Evolutionary conservation across 2,888 invertebrate species (phyloP).

Genomic region (Eilema sororculum): DNA sequence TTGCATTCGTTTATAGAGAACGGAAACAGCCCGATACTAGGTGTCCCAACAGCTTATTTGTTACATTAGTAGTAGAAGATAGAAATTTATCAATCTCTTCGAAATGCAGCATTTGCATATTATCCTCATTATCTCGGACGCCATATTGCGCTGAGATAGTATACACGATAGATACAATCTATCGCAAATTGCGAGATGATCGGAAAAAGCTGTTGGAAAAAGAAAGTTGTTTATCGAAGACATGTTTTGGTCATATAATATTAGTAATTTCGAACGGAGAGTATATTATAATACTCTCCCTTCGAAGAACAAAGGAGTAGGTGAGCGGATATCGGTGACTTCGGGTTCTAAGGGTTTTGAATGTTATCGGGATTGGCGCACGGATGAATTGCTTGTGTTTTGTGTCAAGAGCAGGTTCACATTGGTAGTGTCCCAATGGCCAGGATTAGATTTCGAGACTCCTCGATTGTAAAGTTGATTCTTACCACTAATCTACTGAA

Average conservation of each 20-base stretch:
- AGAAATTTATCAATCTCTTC: background rate
- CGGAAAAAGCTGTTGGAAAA: constrained; percentile 1
- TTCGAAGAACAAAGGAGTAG: background rate
- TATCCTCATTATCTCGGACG: background rate
- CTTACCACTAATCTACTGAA: too few species aligned
- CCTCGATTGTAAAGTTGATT: too few species aligned
- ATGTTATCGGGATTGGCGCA: background rate
- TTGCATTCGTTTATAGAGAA: too few species aligned
- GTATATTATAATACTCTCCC: too few species aligned
- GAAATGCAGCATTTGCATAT: background rate
- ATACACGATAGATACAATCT: background rate
- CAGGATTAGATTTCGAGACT: too few species aligned
- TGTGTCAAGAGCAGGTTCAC: too few species aligned
- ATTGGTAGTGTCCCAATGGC: too few species aligned
- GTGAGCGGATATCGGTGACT: background rate
- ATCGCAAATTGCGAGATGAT: constrained; percentile 3
- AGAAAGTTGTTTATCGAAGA: constrained; percentile 1
- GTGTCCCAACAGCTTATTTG: background rate
- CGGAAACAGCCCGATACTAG: too few species aligned
- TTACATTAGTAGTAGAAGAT: background rate
- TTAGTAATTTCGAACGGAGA: too few species aligned
- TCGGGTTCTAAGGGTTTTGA: background rate
- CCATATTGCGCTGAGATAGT: background rate
- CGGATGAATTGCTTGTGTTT: too few species aligned
- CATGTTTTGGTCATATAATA: background rate